phyloP scores from a whole-genome alignment of 2,113 vertebrate species.

The Nyctibius bracteatus region DNA sequence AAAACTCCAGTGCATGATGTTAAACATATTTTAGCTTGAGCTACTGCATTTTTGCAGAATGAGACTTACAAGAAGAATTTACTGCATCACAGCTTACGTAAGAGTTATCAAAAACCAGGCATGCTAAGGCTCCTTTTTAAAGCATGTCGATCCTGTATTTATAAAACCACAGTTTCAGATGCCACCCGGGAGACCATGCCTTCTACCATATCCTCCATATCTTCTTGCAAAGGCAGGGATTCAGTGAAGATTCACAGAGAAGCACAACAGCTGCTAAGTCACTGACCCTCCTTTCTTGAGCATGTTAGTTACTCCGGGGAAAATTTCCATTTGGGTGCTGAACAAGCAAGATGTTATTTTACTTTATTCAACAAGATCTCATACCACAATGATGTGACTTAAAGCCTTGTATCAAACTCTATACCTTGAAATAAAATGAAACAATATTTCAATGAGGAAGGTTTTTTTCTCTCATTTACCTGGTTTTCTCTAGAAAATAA shows the following conservation, averaged over 20 bases:
- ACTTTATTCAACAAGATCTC: background rate
- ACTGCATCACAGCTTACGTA: accelerated
- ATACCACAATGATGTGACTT: background rate
- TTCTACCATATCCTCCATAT: background rate
- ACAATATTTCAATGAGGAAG: background rate
- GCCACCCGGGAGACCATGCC: accelerated
- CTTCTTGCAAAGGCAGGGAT: background rate
- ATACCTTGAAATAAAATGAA: background rate
- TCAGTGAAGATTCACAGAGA: background rate
- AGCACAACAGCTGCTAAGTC: background rate
- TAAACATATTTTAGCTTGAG: background rate
- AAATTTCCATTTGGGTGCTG: background rate
- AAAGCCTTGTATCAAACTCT: background rate
- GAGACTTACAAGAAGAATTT: background rate
- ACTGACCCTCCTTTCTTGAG: background rate
- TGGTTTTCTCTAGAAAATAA: background rate
- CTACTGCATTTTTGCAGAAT: background rate
- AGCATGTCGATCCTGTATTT: accelerated
- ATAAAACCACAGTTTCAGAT: background rate
- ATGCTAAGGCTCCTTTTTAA: background rate
- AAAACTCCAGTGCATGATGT: background rate
- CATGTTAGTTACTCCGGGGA: background rate
- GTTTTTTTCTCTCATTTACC: background rate
- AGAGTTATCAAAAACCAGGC: background rate
- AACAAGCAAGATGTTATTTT: background rate